These are phyloP conservation scores for Enteromius treurensis DNA, from an alignment of 2,797 vertebrate species.

Conservation along the genomic window DNA sequence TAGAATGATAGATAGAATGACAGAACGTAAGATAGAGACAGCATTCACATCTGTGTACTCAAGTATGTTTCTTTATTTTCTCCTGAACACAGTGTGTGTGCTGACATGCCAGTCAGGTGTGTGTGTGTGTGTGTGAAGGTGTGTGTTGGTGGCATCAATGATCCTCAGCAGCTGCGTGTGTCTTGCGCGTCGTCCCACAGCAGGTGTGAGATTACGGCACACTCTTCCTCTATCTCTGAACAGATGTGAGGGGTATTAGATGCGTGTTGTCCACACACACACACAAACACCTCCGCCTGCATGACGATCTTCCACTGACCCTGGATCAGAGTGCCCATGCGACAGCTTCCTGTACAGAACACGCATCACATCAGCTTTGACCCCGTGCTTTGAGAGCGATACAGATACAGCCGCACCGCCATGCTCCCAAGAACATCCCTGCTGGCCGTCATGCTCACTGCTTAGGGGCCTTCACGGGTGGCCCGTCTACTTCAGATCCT, in stretches of 20 bases:
- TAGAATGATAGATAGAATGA: no score
- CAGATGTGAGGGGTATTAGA: constrained; percentile 70
- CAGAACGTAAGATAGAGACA: background rate
- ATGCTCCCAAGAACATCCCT: background rate
- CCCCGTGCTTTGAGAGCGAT: background rate
- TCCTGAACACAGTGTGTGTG: background rate
- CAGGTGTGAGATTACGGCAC: constrained; percentile 74
- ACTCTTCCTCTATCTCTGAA: constrained; percentile 66
- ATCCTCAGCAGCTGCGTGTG: constrained; percentile 61
- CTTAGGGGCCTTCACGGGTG: background rate
- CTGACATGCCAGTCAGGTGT: constrained; percentile 20
- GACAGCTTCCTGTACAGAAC: constrained; percentile 15
- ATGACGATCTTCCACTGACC: constrained; percentile 22
- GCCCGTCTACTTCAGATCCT: background rate
- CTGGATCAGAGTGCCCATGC: constrained; percentile 17
- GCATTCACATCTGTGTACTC: background rate
- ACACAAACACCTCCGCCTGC: constrained; percentile 32
- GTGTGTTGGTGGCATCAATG: constrained; percentile 10
- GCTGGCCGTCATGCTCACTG: background rate
- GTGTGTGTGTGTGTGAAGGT: background rate
- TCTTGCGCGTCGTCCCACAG: constrained; percentile 68
- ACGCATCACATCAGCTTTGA: constrained; percentile 19
- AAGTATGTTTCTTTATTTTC: background rate
- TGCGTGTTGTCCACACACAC: constrained; percentile 42
- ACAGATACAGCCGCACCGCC: background rate